phyloP scores from a whole-genome alignment of 2,888 invertebrate species.

The Athalia cordata region DNA sequence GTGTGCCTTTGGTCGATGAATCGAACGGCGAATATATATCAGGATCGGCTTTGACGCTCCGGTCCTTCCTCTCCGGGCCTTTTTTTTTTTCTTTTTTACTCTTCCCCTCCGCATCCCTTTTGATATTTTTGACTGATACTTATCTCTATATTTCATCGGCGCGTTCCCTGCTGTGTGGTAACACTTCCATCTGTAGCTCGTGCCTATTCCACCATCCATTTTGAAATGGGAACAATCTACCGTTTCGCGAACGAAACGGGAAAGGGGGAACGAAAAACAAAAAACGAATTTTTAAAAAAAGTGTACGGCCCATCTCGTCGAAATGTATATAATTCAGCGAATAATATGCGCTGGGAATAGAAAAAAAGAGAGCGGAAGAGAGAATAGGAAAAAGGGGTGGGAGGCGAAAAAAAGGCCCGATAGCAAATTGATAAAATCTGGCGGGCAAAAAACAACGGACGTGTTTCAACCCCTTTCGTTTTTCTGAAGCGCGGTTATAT shows the following conservation, averaged over 20 bases:
- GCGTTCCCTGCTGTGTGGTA: neutral
- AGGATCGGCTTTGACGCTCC: too few relatives aligned
- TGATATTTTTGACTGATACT: slow-evolving; percentile 5
- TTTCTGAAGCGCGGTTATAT: neutral
- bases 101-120: neutral
- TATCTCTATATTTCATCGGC: neutral
- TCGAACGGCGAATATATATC: too few relatives aligned
- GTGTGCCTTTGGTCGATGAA: too few relatives aligned
- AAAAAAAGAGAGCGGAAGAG: too few relatives aligned
- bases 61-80: too few relatives aligned
- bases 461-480: neutral
- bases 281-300: neutral
- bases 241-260: neutral
- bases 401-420: neutral
- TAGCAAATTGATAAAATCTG: neutral
- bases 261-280: neutral
- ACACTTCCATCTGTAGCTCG: too few relatives aligned
- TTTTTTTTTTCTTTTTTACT: too few relatives aligned
- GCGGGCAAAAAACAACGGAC: too few relatives aligned
- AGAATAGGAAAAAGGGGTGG: too few relatives aligned
- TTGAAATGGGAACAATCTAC: neutral
- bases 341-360: neutral
- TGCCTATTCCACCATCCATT: neutral
- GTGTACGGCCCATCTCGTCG: neutral
- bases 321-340: slow-evolving; percentile 18